These are phyloP conservation scores for Cyanoderma ruficeps DNA, from an alignment of 2,113 vertebrate genomes.

Conservation along the genomic window DNA sequence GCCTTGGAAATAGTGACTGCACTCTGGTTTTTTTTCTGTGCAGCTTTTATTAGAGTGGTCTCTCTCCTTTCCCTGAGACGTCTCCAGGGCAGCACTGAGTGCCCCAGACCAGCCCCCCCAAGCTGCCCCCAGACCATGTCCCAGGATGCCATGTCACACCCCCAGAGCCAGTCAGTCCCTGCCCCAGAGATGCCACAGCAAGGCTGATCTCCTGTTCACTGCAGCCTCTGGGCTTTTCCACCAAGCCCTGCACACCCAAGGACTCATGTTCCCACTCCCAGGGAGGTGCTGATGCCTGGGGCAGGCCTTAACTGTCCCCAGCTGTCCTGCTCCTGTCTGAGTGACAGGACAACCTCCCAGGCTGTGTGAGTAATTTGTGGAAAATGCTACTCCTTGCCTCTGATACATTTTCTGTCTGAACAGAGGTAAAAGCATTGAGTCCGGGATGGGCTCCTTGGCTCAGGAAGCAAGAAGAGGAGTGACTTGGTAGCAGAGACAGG, in stretches of 20 bases:
- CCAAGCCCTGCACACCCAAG: accelerated
- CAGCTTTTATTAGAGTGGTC: not conserved
- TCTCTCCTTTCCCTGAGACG: not conserved
- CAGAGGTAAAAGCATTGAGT: not conserved
- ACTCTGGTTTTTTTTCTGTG: not conserved
- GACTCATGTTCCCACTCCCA: not conserved
- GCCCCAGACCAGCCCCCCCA: not conserved
- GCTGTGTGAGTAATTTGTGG: not conserved
- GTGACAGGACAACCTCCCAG: no score
- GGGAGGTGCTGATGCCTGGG: not conserved
- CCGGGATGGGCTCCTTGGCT: not conserved
- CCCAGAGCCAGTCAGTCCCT: not conserved
- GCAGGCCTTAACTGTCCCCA: not conserved
- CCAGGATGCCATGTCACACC: not conserved
- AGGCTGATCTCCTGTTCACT: not conserved
- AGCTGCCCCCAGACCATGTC: accelerated
- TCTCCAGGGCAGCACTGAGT: not conserved
- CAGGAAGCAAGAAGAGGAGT: not conserved
- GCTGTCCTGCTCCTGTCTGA: not conserved
- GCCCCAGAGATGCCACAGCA: not conserved
- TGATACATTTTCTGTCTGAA: not conserved
- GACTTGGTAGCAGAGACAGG: not conserved
- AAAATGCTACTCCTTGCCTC: accelerated
- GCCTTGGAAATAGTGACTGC: not conserved
- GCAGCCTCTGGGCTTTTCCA: not conserved